Percentiles rank a stretch among this genome's conserved stretches.
These are phyloP conservation scores for Phengaris alcon DNA, from an alignment of 2,888 invertebrate species.

Conservation along the genomic window DNA sequence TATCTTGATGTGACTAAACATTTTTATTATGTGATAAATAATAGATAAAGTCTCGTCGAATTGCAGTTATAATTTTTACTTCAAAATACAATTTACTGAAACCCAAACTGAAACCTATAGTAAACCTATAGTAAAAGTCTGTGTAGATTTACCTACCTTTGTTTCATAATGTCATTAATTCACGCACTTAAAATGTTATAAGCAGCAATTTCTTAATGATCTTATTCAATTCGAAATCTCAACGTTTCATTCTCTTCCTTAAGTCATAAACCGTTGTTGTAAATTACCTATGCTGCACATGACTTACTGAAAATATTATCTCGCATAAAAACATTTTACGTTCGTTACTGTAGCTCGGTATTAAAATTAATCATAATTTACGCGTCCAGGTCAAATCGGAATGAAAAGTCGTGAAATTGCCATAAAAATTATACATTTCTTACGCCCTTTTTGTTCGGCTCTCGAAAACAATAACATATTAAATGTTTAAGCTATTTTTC, in stretches of 20 bases:
- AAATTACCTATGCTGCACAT: slow-evolving; percentile 62
- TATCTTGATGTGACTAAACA: too few species aligned
- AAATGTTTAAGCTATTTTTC: slow-evolving; percentile 65
- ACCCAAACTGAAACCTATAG: too few species aligned
- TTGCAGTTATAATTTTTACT: too few species aligned
- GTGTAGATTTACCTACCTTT: neutral
- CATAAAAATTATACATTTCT: slow-evolving; percentile 70
- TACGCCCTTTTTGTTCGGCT: slow-evolving; percentile 41
- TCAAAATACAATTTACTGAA: too few species aligned
- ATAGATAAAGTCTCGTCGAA: too few species aligned
- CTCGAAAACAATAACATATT: slow-evolving; percentile 61
- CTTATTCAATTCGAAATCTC: slow-evolving; percentile 15
- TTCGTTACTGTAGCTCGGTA: slow-evolving; percentile 68
- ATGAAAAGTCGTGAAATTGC: slow-evolving; percentile 67
- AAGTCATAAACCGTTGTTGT: slow-evolving; percentile 61
- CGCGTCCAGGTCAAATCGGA: slow-evolving; percentile 65
- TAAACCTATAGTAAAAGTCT: neutral
- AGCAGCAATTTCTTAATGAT: neutral
- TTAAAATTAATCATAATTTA: slow-evolving; percentile 77
- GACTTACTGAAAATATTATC: slow-evolving; percentile 75
- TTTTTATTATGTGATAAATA: too few species aligned
- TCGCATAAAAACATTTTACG: slow-evolving; percentile 73
- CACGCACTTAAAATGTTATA: neutral
- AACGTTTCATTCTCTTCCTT: slow-evolving; percentile 54
- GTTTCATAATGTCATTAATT: neutral